phyloP scores from a whole-genome alignment of 2,113 vertebrate genomes.

The Ornithorhynchus anatinus region DNA sequence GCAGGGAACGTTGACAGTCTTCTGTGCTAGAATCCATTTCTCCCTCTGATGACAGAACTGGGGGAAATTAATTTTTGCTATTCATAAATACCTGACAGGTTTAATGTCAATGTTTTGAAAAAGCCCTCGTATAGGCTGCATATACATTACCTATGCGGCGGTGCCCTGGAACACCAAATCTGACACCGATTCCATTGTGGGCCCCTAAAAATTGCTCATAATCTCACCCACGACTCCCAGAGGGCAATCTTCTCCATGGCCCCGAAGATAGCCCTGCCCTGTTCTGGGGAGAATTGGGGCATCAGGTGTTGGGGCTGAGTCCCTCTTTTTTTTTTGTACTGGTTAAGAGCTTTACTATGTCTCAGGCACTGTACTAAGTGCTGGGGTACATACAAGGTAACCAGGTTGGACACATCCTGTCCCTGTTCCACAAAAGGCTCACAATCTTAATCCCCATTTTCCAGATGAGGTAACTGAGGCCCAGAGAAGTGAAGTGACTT shows the following conservation, averaged over 20 bases:
- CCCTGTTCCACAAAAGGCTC: too few relatives aligned
- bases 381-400: too few relatives aligned
- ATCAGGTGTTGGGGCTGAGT: too few relatives aligned
- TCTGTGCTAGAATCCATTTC: slow-evolving; percentile 75
- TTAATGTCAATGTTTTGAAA: slow-evolving; percentile 85
- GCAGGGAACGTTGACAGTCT: slow-evolving; percentile 75
- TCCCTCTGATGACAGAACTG: slow-evolving; percentile 74
- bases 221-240: slow-evolving; percentile 67
- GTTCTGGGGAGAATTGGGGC: too few relatives aligned
- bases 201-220: slow-evolving; percentile 61
- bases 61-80: slow-evolving; percentile 82
- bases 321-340: too few relatives aligned
- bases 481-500: too few relatives aligned
- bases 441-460: too few relatives aligned
- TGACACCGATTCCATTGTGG: slow-evolving; percentile 61
- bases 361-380: too few relatives aligned
- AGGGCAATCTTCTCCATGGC: slow-evolving; percentile 66
- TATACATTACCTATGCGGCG: slow-evolving; percentile 72
- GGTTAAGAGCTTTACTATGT: too few relatives aligned
- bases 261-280: slow-evolving; percentile 66
- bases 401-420: too few relatives aligned
- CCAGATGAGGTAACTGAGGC: too few relatives aligned
- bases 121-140: slow-evolving; percentile 75
- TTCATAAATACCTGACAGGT: slow-evolving; percentile 83
- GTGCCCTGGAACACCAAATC: slow-evolving; percentile 60